Conservation (phyloP, 2,888 invertebrate genomes). For the Eupithecia pulchellata region DNA sequence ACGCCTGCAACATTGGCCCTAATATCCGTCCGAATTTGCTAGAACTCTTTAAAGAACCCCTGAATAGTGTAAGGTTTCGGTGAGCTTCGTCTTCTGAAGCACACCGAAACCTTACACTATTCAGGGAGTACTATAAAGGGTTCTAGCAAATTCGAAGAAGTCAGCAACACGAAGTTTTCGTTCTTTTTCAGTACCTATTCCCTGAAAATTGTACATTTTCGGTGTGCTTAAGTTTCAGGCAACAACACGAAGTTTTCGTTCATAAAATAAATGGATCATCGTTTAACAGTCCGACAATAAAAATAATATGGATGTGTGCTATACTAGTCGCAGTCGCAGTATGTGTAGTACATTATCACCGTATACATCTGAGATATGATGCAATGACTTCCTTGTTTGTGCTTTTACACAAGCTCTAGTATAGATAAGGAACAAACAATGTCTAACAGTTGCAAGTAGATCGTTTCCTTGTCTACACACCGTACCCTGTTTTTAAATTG, state of each 20-base stretch:
- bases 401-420: not conserved
- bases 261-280: not conserved
- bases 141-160: not conserved
- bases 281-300: not conserved
- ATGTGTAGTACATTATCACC: constrained; percentile 33
- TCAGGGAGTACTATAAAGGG: too few species aligned
- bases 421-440: not conserved
- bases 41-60: too few species aligned
- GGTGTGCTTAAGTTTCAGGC: not conserved
- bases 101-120: too few species aligned
- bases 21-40: not conserved
- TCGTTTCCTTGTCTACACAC: not conserved
- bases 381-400: constrained; percentile 13
- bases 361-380: constrained; percentile 39
- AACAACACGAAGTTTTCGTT: not conserved
- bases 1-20: not conserved
- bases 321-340: constrained; percentile 36
- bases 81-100: too few species aligned
- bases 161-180: too few species aligned
- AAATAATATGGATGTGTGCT: not conserved
- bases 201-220: too few species aligned
- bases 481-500: not conserved
- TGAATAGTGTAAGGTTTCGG: too few species aligned
- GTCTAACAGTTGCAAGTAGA: not conserved
- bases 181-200: too few species aligned